phyloP scores from a whole-genome alignment of 1,140 invertebrate genomes.

The Drepana arcuata region DNA sequence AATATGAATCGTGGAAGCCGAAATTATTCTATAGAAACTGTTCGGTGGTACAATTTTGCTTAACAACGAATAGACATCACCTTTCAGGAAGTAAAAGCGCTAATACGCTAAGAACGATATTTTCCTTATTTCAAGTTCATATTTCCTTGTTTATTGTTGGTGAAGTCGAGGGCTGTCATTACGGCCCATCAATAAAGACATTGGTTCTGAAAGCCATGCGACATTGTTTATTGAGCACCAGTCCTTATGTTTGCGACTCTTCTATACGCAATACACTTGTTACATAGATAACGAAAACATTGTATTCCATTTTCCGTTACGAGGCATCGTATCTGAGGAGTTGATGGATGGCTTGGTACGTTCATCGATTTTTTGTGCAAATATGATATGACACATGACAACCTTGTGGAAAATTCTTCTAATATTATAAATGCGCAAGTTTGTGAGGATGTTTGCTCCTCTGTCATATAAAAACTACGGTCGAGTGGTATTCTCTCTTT shows the following conservation, averaged over 20 bases:
- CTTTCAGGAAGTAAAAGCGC: too few relatives aligned
- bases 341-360: constrained; percentile 8
- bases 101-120: too few relatives aligned
- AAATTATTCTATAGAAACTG: too few relatives aligned
- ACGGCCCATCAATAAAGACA: constrained; percentile 27
- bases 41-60: too few relatives aligned
- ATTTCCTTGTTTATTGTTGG: constrained; percentile 3
- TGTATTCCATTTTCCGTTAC: constrained; percentile 22
- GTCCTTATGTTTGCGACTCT: constrained; percentile 18
- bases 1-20: too few relatives aligned
- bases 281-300: constrained; percentile 14
- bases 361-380: constrained; percentile 1
- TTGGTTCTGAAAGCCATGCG: constrained; percentile 16
- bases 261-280: constrained; percentile 17
- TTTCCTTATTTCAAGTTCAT: constrained; percentile 5
- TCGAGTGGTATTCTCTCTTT: too few relatives aligned
- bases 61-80: too few relatives aligned
- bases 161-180: constrained; percentile 18
- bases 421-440: too few relatives aligned
- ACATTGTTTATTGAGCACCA: constrained; percentile 7
- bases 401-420: too few relatives aligned
- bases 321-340: too few relatives aligned
- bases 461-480: too few relatives aligned
- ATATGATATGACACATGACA: not conserved
- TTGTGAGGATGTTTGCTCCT: too few relatives aligned